A percentile compares a stretch with the other conserved stretches of the same genome.
phyloP scores from a whole-genome alignment of 2,888 invertebrate genomes.

The Stenolophus ochropezus region DNA sequence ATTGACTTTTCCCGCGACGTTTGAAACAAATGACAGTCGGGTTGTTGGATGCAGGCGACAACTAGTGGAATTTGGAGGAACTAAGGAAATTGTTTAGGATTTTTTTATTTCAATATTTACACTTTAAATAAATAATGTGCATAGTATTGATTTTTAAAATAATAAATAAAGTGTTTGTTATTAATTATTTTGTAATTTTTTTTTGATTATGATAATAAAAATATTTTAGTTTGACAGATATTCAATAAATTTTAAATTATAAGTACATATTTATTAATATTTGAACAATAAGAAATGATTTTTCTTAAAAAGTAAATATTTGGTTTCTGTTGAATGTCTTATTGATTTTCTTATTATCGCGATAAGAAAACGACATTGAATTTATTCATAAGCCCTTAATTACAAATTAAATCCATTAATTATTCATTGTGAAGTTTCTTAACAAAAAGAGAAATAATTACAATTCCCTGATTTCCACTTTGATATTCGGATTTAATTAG shows the following conservation, averaged over 20 bases:
- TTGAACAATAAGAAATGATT: no score
- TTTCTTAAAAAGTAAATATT: no score
- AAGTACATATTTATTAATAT: no score
- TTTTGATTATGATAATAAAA: no score
- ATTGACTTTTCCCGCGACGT: conserved; percentile 3
- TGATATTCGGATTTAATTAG: conserved; percentile 9
- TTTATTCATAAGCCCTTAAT: conserved; percentile 19
- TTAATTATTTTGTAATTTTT: no score
- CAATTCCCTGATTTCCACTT: not conserved
- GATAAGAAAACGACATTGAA: conserved; percentile 24
- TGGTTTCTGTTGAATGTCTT: no score
- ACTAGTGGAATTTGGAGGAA: not conserved
- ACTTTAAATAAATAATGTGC: no score
- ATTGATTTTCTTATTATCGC: not conserved
- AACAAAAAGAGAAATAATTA: conserved; percentile 4
- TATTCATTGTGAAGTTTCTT: conserved; percentile 3
- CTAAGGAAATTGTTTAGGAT: not conserved
- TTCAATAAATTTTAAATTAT: no score
- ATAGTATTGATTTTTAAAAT: no score
- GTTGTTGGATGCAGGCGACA: not conserved
- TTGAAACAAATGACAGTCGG: not conserved
- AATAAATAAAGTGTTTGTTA: no score
- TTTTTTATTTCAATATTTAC: not conserved
- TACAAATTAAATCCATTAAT: conserved; percentile 17
- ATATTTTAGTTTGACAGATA: no score